phyloP scores from a whole-genome alignment of 2,888 invertebrate genomes.

The Hirtodrosophila alboralis region DNA sequence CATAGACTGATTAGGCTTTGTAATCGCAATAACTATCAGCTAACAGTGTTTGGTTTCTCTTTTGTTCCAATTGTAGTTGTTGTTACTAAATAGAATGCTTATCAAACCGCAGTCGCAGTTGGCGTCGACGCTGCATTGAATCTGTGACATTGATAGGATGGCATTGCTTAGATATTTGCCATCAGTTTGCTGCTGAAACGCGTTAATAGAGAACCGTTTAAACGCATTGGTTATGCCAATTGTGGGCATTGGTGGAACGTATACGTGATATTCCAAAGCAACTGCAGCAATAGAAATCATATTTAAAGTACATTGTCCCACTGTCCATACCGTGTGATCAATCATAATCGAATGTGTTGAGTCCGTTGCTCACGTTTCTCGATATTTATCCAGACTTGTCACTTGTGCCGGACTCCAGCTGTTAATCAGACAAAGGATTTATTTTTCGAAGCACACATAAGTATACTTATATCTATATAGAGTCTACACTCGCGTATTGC shows the following conservation, averaged over 20 bases:
- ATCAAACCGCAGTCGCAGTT: constrained; percentile 6
- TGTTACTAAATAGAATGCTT: too few relatives aligned
- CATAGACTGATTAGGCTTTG: constrained; percentile 30
- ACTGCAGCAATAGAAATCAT: neutral
- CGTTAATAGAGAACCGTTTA: constrained; percentile 27
- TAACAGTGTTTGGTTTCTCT: neutral
- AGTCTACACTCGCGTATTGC: constrained; percentile 16
- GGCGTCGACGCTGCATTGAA: constrained; percentile 4
- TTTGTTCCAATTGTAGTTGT: too few relatives aligned
- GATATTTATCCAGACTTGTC: constrained; percentile 46
- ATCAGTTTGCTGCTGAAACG: constrained; percentile 9
- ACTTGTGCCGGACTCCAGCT: constrained; percentile 10
- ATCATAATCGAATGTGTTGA: constrained; percentile 31
- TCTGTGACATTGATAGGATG: constrained; percentile 8
- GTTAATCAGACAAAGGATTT: constrained; percentile 21
- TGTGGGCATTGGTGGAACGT: constrained; percentile 42
- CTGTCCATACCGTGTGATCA: constrained; percentile 24
- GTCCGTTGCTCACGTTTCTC: constrained; percentile 48
- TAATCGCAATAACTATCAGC: neutral
- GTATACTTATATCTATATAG: constrained; percentile 38
- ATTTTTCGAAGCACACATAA: constrained; percentile 23
- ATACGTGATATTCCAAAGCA: constrained; percentile 44
- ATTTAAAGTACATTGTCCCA: too few relatives aligned
- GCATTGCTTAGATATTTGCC: neutral
- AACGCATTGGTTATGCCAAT: constrained; percentile 33